Evolutionary conservation across 1,140 invertebrate genomes (phyloP).

Genomic region (Zaprionus ghesquierei): DNA sequence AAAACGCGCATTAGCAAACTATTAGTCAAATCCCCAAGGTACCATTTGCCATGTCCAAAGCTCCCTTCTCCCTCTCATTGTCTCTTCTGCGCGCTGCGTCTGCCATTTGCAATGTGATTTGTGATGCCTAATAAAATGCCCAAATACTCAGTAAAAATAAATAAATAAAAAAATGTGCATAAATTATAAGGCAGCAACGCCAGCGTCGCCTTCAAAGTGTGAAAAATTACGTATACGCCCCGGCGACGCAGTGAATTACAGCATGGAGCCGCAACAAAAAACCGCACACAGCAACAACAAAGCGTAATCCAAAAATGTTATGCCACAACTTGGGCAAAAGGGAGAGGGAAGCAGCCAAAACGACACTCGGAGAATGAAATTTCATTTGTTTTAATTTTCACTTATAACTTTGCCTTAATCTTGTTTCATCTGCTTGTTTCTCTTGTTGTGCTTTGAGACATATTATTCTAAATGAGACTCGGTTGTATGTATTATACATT

Average conservation of each 20-base stretch:
- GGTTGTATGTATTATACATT: background rate
- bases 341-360: constrained; percentile 5
- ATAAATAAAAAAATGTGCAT: constrained; percentile 56
- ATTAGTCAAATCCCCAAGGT: constrained; percentile 56
- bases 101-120: constrained; percentile 59
- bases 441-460: background rate
- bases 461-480: background rate
- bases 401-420: constrained; percentile 39
- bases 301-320: constrained; percentile 28
- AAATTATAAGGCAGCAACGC: constrained; percentile 45
- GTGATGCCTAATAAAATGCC: constrained; percentile 58
- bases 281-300: constrained; percentile 13
- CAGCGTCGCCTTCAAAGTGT: constrained; percentile 32
- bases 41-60: constrained; percentile 48
- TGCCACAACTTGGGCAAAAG: constrained; percentile 14
- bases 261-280: constrained; percentile 28
- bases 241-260: constrained; percentile 19
- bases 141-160: constrained; percentile 50
- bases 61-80: background rate
- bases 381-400: constrained; percentile 61
- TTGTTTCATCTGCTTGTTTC: constrained; percentile 12
- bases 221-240: constrained; percentile 61
- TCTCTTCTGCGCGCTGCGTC: constrained; percentile 5
- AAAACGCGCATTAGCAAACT: constrained; percentile 64
- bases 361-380: constrained; percentile 35